phyloP scores from a whole-genome alignment of 2,113 vertebrate species.

The Scomber japonicus region DNA sequence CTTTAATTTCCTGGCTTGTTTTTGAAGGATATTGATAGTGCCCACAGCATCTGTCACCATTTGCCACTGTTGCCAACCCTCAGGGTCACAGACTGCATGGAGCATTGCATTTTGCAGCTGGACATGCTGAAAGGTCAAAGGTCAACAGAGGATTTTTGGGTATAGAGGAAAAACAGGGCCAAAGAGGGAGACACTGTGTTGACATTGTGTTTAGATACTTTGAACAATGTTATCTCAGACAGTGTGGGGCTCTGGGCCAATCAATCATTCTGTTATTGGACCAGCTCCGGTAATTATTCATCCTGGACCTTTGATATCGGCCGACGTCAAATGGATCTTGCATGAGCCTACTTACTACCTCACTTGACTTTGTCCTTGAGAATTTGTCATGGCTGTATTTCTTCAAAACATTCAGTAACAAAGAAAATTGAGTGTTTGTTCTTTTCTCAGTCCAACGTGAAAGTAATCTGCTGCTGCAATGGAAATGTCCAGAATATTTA shows the following conservation, averaged over 20 bases:
- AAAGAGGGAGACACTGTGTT: conserved; percentile 75
- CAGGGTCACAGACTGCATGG: conserved; percentile 50
- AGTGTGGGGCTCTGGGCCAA: conserved; percentile 64
- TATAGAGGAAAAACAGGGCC: conserved; percentile 62
- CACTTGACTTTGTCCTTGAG: conserved; percentile 44
- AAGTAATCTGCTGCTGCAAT: conserved; percentile 7
- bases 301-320: conserved; percentile 74
- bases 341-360: conserved; percentile 29
- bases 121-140: conserved; percentile 69
- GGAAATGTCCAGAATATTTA: conserved; percentile 60
- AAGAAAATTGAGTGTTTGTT: conserved; percentile 37
- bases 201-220: conserved; percentile 77
- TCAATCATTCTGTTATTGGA: conserved; percentile 83
- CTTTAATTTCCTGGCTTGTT: conserved; percentile 44
- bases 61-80: conserved; percentile 60
- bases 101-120: conserved; percentile 75
- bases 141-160: conserved; percentile 67
- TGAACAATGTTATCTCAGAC: conserved; percentile 85
- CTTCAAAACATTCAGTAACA: conserved; percentile 37
- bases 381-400: conserved; percentile 47
- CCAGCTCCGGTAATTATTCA: conserved; percentile 76
- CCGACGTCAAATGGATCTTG: conserved; percentile 52
- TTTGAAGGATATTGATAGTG: conserved; percentile 48
- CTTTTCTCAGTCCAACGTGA: conserved; percentile 22
- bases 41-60: conserved; percentile 52